A percentile compares a stretch with the other conserved stretches of the same genome.
These are phyloP conservation scores for Anas platyrhynchos DNA, from an alignment of 2,113 vertebrate genomes.

Conservation along the genomic window DNA sequence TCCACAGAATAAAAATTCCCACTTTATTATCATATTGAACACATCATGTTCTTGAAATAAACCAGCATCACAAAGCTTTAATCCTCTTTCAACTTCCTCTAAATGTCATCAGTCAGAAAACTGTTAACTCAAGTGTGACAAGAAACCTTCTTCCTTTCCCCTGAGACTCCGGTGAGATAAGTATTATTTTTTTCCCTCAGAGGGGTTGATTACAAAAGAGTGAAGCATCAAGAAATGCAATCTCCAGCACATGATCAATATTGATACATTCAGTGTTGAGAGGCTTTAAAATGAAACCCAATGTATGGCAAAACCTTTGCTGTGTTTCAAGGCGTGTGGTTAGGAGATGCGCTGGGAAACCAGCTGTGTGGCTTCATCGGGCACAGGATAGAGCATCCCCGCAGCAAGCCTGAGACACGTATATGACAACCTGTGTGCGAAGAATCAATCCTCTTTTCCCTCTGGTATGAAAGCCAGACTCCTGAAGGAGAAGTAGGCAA, in stretches of 20 bases:
- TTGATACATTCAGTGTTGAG: background rate
- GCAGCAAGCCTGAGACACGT: background rate
- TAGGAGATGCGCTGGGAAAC: background rate
- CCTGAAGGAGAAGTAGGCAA: fast-evolving
- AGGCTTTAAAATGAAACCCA: background rate
- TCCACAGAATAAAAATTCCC: conserved; percentile 15
- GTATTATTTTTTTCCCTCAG: background rate
- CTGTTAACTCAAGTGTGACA: conserved; percentile 23
- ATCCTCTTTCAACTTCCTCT: conserved; percentile 30
- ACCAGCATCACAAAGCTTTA: conserved; percentile 19
- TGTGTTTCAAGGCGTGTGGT: background rate
- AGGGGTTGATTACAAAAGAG: background rate
- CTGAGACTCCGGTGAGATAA: background rate
- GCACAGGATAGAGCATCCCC: background rate
- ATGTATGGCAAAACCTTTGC: background rate
- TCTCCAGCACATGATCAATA: conserved; percentile 28
- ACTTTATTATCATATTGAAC: conserved; percentile 34
- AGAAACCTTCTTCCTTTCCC: conserved; percentile 15
- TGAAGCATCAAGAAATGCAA: background rate
- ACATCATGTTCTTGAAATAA: conserved; percentile 43
- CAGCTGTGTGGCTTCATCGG: background rate
- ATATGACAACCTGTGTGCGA: background rate
- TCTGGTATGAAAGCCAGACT: background rate
- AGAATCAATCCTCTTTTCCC: background rate
- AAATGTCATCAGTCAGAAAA: conserved; percentile 48